Evolutionary conservation across 2,888 invertebrate species (phyloP).

Genomic region (Coleophora deauratella): DNA sequence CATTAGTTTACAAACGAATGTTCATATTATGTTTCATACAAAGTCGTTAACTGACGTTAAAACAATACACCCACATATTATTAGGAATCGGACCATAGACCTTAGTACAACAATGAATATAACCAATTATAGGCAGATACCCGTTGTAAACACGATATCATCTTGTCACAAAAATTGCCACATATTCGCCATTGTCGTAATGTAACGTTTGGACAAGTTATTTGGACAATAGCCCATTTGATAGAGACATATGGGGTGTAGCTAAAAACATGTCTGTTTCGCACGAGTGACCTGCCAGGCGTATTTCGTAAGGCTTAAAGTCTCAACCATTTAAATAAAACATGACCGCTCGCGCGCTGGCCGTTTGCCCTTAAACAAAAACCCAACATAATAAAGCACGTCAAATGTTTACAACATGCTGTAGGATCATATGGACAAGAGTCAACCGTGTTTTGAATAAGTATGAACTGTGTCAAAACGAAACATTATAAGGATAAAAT

Average conservation of each 20-base stretch:
- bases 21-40: too few species aligned
- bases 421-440: too few species aligned
- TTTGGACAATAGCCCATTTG: conserved; percentile 7
- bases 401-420: conserved; percentile 16
- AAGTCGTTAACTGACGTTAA: too few species aligned
- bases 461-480: too few species aligned
- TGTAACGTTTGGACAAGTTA: conserved; percentile 2
- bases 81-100: too few species aligned
- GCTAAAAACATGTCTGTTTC: neutral
- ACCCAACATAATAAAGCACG: conserved; percentile 12
- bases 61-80: too few species aligned
- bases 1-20: too few species aligned
- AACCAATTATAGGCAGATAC: too few species aligned
- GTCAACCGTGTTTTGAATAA: too few species aligned
- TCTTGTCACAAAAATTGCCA: conserved; percentile 1
- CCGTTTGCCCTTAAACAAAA: conserved; percentile 23
- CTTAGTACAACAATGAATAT: too few species aligned
- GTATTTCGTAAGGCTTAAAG: neutral
- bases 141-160: too few species aligned
- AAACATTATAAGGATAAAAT: too few species aligned
- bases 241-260: conserved; percentile 8
- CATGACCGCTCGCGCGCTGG: neutral
- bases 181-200: conserved; percentile 5
- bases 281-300: conserved; percentile 7
- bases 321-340: neutral